A percentile compares a stretch with the other conserved stretches of the same genome.
phyloP scores from a whole-genome alignment of 1,140 invertebrate genomes.

The Sycophila sp. region DNA sequence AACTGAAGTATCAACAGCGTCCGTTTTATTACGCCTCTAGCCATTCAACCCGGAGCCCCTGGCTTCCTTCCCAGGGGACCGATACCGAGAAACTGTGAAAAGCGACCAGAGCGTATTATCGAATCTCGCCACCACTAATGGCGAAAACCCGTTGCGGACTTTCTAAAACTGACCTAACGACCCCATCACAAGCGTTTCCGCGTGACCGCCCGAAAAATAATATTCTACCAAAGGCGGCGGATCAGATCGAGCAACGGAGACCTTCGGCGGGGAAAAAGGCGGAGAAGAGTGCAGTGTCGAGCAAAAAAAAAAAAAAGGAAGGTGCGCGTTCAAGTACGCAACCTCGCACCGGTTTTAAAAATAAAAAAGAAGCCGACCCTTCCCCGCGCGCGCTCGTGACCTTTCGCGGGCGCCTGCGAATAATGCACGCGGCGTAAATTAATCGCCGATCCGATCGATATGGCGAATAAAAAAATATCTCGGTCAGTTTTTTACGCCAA shows the following conservation, averaged over 20 bases:
- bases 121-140: neutral
- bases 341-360: neutral
- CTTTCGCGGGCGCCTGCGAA: no score
- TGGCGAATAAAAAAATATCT: no score
- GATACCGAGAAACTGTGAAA: no score
- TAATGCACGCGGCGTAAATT: no score
- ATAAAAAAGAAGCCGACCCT: neutral
- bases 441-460: no score
- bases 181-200: neutral
- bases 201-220: neutral
- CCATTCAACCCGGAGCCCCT: no score
- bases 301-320: neutral
- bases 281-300: no score
- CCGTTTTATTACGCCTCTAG: no score
- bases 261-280: neutral
- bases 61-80: no score
- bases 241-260: neutral
- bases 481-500: no score
- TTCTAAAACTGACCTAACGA: constrained; percentile 29
- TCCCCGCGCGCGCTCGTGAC: neutral
- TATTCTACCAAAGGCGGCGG: neutral
- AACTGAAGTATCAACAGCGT: no score
- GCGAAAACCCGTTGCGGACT: constrained; percentile 10
- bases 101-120: neutral
- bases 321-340: neutral